Conservation (phyloP, 2,888 invertebrate genomes). For the Buathra laborator region DNA sequence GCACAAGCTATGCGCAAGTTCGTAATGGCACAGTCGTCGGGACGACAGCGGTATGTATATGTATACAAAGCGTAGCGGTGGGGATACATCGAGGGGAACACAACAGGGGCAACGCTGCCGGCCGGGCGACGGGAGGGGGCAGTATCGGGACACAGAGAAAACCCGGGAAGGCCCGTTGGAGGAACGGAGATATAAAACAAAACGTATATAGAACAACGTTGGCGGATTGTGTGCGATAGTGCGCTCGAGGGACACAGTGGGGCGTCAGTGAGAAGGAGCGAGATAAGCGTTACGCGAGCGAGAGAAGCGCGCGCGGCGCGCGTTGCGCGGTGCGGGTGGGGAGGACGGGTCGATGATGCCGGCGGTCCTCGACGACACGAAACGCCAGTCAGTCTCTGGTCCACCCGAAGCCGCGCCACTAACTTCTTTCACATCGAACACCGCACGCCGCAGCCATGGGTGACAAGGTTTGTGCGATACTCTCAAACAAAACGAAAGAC, state of each 20-base stretch:
- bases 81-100: slow-evolving; percentile 57
- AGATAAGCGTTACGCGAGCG: slow-evolving; percentile 74
- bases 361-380: slow-evolving; percentile 82
- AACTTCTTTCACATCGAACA: slow-evolving; percentile 86
- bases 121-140: slow-evolving; percentile 45
- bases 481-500: slow-evolving; percentile 70
- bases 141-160: slow-evolving; percentile 45
- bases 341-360: slow-evolving; percentile 87
- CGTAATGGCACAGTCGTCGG: slow-evolving; percentile 40
- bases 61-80: neutral
- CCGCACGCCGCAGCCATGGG: slow-evolving; percentile 86
- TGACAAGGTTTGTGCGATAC: slow-evolving; percentile 84
- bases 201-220: slow-evolving; percentile 44
- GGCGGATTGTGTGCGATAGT: slow-evolving; percentile 67
- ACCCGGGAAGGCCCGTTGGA: slow-evolving; percentile 54
- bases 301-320: slow-evolving; percentile 84
- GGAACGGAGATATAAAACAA: slow-evolving; percentile 29
- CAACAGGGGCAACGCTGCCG: slow-evolving; percentile 50
- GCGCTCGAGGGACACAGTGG: slow-evolving; percentile 75
- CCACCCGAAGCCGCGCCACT: slow-evolving; percentile 89
- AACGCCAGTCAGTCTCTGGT: slow-evolving; percentile 87
- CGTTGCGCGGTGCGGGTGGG: slow-evolving; percentile 86
- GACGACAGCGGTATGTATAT: too few species aligned
- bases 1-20: slow-evolving; percentile 36
- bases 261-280: slow-evolving; percentile 74